These are phyloP conservation scores for Poecilia velifera DNA, from an alignment of 2,797 vertebrate genomes.

Conservation along the genomic window DNA sequence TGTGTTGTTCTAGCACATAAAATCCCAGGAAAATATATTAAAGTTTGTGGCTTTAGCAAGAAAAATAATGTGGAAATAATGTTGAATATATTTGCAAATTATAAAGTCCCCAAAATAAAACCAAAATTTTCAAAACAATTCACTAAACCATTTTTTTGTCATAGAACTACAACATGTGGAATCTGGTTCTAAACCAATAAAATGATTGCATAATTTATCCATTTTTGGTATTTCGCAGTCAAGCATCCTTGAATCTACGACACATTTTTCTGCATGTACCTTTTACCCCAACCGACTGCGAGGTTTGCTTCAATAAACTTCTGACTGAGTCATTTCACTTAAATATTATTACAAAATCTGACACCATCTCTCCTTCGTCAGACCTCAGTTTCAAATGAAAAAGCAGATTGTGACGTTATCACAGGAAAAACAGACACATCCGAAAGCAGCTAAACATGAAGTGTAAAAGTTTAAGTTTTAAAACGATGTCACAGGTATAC, in stretches of 20 bases:
- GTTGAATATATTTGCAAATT: not conserved
- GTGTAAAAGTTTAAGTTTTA: conserved; percentile 39
- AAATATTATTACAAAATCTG: conserved; percentile 2
- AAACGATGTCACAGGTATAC: conserved; percentile 17
- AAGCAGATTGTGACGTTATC: conserved; percentile 19
- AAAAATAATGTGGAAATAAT: not conserved
- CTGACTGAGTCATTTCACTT: conserved; percentile 3
- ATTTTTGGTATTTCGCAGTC: not conserved
- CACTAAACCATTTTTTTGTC: not conserved
- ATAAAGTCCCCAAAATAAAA: not conserved
- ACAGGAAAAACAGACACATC: not conserved
- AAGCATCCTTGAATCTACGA: not conserved
- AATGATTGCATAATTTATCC: not conserved
- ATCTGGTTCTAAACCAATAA: conserved; percentile 22
- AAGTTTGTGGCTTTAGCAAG: not conserved
- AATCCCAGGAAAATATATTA: not conserved
- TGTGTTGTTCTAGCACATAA: not conserved
- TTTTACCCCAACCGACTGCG: not conserved
- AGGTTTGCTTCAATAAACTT: not conserved
- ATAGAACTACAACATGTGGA: not conserved
- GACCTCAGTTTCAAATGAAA: conserved; percentile 10
- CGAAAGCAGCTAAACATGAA: conserved; percentile 4
- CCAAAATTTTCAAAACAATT: not conserved
- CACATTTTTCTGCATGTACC: not conserved
- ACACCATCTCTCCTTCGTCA: not conserved